Base-by-base conservation (phyloP, 1,140 invertebrate genomes). In the Neodiprion virginianus region DNA sequence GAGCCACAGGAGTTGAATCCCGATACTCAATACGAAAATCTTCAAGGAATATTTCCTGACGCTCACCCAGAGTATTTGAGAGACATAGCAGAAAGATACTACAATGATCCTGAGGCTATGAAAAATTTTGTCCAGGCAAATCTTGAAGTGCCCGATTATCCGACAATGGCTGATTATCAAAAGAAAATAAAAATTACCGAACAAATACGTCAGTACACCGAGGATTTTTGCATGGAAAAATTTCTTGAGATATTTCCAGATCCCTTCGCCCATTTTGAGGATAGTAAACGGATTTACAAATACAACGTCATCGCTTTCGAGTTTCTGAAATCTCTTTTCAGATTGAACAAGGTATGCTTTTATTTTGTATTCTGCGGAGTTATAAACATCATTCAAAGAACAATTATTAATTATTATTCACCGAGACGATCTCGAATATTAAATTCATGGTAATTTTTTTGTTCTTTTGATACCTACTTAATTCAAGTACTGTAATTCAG, bases 201-300 rank as follows among this genome's bases (percentile, higher is more conserved):
- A 53, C 83, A 87, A 40, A 76, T 87, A 40, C 82, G 85, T 14
- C 81, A 87, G 28, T 90, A 88, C 50, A 89, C 84, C 0, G 80
- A 65, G 0, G 80, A 89, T 3, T 90, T 92, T 72, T 76, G 88
- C 48, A 79, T 91, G 7, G 79, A 88, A 53, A 84, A 90, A 17
- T 92, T 92, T 80, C 73, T 93, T 3, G 80, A 89, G 53, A 83
- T 89, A 21, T 91, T 92, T 83, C 89, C 91, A 23, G 85, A 91
- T 76, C 92, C 92, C 11, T 78, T 89, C 69, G 77, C 80, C 17
- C 82, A 88, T 72, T 92, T 92, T 80, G 78, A 82, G 71, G 79
- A 91, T 82, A 75, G 76, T 11, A 84, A 84, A 0, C 85, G 88
- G 76, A 73, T 79, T 21, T 84, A 86, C 72, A 81, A 79, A 69